A percentile compares a stretch with the other conserved stretches of the same genome.
These are phyloP conservation scores for Pristionchus arcanus DNA, from an alignment of 2,888 invertebrate species.

Conservation along the genomic window DNA sequence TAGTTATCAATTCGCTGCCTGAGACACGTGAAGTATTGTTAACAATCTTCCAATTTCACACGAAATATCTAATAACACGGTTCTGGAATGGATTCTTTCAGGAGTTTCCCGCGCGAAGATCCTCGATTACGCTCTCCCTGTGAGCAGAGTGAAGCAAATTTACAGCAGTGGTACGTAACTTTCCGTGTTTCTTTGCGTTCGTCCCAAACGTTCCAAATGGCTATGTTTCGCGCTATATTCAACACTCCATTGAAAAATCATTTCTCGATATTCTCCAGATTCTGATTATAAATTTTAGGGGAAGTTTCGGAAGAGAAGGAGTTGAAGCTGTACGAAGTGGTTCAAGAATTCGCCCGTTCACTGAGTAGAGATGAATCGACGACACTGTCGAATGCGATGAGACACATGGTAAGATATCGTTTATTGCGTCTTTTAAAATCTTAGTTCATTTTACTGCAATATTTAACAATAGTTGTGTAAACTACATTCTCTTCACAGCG, in stretches of 20 bases:
- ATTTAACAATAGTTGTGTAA: not conserved
- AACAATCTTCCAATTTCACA: no score
- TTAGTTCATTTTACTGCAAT: no score
- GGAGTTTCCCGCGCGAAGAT: slow-evolving; percentile 60
- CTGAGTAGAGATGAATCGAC: slow-evolving; percentile 10
- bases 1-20: no score
- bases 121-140: slow-evolving; percentile 55
- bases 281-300: not conserved
- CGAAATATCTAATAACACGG: no score
- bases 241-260: no score
- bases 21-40: no score
- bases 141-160: slow-evolving; percentile 59
- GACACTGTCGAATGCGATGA: not conserved
- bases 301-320: slow-evolving; percentile 42
- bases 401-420: slow-evolving; percentile 23
- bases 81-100: no score
- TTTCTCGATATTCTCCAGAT: not conserved
- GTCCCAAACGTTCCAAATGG: no score
- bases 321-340: slow-evolving; percentile 18
- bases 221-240: not conserved
- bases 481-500: not conserved
- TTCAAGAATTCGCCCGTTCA: not conserved
- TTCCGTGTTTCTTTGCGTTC: no score
- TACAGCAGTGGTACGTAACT: slow-evolving; percentile 42
- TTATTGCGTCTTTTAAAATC: no score